Evolutionary conservation across 2,797 vertebrate genomes (phyloP).

Genomic region (Pseudochirops corinnae): DNA sequence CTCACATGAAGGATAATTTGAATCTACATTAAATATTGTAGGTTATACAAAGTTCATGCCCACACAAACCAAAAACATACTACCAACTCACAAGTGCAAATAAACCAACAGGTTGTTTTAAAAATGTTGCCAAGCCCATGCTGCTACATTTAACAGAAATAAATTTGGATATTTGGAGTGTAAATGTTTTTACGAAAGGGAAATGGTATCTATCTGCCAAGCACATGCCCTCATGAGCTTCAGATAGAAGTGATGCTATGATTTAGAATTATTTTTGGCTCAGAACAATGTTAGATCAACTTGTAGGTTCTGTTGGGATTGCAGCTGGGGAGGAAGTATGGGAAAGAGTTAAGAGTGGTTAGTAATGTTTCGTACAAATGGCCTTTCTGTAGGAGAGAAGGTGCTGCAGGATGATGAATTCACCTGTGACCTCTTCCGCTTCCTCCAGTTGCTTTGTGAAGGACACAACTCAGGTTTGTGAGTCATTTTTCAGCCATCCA

Average conservation of each 20-base stretch:
- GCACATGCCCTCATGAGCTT: conserved; percentile 78
- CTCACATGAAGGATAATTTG: conserved; percentile 14
- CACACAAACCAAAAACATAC: conserved; percentile 37
- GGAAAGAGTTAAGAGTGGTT: fast-evolving
- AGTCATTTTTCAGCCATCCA: conserved; percentile 34
- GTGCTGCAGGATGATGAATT: conserved; percentile 98
- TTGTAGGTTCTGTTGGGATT: conserved; percentile 32
- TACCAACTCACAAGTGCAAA: conserved; percentile 16
- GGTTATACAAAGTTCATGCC: conserved; percentile 49
- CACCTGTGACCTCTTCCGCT: conserved; percentile 98
- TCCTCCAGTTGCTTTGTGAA: conserved; percentile 97
- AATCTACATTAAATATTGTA: conserved; percentile 46
- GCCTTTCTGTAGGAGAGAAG: conserved; percentile 93
- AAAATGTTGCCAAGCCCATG: conserved; percentile 87
- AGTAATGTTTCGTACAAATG: conserved; percentile 60
- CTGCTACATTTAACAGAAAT: conserved; percentile 78
- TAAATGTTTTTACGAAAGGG: conserved; percentile 76
- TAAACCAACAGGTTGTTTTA: conserved; percentile 57
- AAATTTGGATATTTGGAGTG: conserved; percentile 66
- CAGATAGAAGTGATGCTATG: conserved; percentile 79
- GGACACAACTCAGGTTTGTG: conserved; percentile 96
- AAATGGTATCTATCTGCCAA: conserved; percentile 82
- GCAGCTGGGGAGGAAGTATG: conserved; percentile 32
- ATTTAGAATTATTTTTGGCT: conserved; percentile 59
- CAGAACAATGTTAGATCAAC: conserved; percentile 8